phyloP scores from a whole-genome alignment of 1,140 invertebrate genomes.

The Orchesella cincta region DNA sequence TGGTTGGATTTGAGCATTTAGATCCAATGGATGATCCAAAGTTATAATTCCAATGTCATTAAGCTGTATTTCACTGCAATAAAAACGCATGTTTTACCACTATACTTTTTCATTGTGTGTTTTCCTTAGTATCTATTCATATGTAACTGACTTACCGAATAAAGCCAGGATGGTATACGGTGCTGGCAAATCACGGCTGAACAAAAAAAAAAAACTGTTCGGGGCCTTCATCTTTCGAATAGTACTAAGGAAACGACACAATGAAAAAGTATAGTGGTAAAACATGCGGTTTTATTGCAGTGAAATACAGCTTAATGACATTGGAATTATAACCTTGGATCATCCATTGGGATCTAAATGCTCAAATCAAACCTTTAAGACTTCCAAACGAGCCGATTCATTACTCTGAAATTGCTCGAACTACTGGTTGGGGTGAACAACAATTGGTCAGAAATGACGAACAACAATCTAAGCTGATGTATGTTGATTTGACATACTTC shows the following conservation, averaged over 20 bases:
- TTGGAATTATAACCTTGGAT: conserved; percentile 7
- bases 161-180: conserved; percentile 6
- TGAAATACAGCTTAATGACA: background rate
- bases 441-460: background rate
- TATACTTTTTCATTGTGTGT: background rate
- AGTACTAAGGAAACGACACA: background rate
- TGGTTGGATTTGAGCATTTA: background rate
- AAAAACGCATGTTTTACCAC: background rate
- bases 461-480: background rate
- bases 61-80: background rate
- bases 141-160: background rate
- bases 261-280: background rate
- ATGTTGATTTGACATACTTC: background rate
- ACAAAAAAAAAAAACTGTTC: too few species aligned
- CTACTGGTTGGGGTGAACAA: conserved; percentile 1
- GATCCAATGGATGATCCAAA: background rate
- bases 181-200: too few species aligned
- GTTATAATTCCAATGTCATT: conserved; percentile 17
- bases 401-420: background rate
- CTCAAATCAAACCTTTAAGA: background rate
- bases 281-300: background rate
- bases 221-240: too few species aligned
- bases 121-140: background rate
- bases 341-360: background rate
- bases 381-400: background rate